Base-by-base conservation (phyloP, 2,888 invertebrate species). In the Clunio marinus region DNA sequence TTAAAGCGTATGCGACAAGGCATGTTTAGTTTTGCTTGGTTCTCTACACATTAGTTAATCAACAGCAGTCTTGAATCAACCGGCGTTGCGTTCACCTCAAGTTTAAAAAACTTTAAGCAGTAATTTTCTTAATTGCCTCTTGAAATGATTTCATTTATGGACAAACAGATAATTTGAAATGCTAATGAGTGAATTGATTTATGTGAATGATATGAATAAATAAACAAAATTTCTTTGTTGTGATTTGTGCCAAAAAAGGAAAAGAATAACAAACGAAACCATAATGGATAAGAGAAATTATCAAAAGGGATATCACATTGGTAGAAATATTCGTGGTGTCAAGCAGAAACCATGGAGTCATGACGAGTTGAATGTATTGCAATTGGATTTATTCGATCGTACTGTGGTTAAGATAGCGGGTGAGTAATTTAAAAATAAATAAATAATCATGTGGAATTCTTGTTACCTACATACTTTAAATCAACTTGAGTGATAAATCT, bases 361-460 rank as follows among this genome's bases (percentile, higher is more conserved):
- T 13, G 66, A 66, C 15, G 66, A 66, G 1, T 27, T 66, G 2
- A 66, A 66, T 15, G 28, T 66, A 10, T 24, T 68, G 2, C 57
- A 68, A 41, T 58, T 68, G 58, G 68, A 68, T 68, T 27, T 58
- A 10, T 25, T 68, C 27, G 68, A 68, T 28, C 10, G 68, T 41
- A 46, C 25, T 24, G 68, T 68, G 5, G 27, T 37, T 15, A 68
- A 68, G 58, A 68, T 68, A 58, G 68, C 58, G 58, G 68, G 68
- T 68, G 32, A 68, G 66, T 24, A n/a, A n/a, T n/a, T n/a, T n/a
- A n/a, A n/a, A n/a, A n/a, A n/a, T n/a, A n/a, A n/a, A n/a, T n/a
- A n/a, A n/a, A n/a, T n/a, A n/a, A n/a, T n/a, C n/a, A n/a, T n/a
- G n/a, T n/a, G n/a, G n/a, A n/a, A n/a, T n/a, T n/a, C n/a, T n/a